These are phyloP conservation scores for Poeciliopsis gracilis DNA, from an alignment of 2,797 vertebrate genomes.

Conservation along the genomic window DNA sequence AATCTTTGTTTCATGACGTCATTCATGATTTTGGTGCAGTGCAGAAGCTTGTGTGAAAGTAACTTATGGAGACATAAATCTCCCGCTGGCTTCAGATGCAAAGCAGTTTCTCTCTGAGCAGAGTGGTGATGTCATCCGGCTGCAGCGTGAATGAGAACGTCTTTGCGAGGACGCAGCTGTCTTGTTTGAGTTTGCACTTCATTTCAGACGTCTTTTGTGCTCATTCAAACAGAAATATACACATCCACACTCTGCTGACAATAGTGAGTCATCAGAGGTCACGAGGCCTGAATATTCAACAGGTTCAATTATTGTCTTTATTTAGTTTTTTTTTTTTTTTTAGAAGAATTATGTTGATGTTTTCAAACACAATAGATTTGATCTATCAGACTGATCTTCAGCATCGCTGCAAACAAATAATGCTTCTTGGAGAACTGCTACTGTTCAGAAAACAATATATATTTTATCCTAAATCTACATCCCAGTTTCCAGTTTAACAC, in stretches of 20 bases:
- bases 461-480: background rate
- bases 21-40: slow-evolving; percentile 20
- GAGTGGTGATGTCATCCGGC: slow-evolving; percentile 69
- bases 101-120: slow-evolving; percentile 49
- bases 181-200: slow-evolving; percentile 69
- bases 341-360: background rate
- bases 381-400: background rate
- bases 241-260: slow-evolving; percentile 62
- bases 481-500: background rate
- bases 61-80: slow-evolving; percentile 59
- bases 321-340: background rate
- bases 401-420: background rate
- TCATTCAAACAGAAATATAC: slow-evolving; percentile 65
- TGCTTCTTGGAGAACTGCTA: background rate
- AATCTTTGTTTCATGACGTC: slow-evolving; percentile 7
- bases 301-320: slow-evolving; percentile 26
- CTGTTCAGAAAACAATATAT: background rate
- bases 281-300: slow-evolving; percentile 32
- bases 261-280: slow-evolving; percentile 55
- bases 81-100: slow-evolving; percentile 47
- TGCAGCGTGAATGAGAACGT: slow-evolving; percentile 67
- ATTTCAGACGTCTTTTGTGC: slow-evolving; percentile 71
- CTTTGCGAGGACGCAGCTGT: slow-evolving; percentile 71
- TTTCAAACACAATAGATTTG: background rate
- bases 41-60: slow-evolving; percentile 32